Evolutionary conservation across 2,888 invertebrate genomes (phyloP).

Genomic region (Diarsia mendica): DNA sequence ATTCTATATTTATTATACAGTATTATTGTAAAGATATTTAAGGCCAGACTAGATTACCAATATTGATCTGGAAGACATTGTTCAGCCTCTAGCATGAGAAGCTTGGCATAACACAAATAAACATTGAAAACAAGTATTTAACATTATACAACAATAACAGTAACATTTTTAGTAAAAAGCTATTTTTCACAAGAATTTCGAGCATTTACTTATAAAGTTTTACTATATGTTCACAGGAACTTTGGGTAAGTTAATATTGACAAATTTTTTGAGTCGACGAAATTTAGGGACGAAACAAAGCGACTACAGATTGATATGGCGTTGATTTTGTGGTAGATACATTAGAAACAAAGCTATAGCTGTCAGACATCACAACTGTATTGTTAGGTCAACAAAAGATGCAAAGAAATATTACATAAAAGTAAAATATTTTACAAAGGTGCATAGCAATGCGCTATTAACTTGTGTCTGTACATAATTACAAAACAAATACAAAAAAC

Average conservation of each 20-base stretch:
- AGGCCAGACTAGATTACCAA: constrained; percentile 39
- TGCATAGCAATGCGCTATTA: constrained; percentile 40
- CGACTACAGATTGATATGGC: constrained; percentile 15
- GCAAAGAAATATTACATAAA: constrained; percentile 23
- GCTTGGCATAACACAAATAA: constrained; percentile 66
- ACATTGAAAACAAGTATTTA: constrained; percentile 61
- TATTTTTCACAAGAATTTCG: constrained; percentile 47
- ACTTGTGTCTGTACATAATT: constrained; percentile 46
- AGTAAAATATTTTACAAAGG: constrained; percentile 29
- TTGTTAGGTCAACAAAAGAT: neutral
- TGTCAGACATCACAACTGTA: constrained; percentile 21
- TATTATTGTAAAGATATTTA: constrained; percentile 11
- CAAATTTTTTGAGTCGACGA: constrained; percentile 4
- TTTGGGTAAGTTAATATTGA: constrained; percentile 25
- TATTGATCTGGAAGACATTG: constrained; percentile 83
- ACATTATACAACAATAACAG: constrained; percentile 58
- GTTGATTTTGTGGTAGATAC: neutral
- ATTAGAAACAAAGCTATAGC: neutral
- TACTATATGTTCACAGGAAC: constrained; percentile 42
- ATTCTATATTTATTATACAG: neutral
- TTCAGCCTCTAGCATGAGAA: constrained; percentile 69
- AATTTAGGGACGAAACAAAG: constrained; percentile 13
- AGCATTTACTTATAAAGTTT: constrained; percentile 32
- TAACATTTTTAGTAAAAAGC: constrained; percentile 50
- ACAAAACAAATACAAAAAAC: constrained; percentile 35